Evolutionary conservation across 1,140 invertebrate species (phyloP), one percentile per base, ranked within the genome.

Genomic region (Drosophila sulfurigaster): DNA sequence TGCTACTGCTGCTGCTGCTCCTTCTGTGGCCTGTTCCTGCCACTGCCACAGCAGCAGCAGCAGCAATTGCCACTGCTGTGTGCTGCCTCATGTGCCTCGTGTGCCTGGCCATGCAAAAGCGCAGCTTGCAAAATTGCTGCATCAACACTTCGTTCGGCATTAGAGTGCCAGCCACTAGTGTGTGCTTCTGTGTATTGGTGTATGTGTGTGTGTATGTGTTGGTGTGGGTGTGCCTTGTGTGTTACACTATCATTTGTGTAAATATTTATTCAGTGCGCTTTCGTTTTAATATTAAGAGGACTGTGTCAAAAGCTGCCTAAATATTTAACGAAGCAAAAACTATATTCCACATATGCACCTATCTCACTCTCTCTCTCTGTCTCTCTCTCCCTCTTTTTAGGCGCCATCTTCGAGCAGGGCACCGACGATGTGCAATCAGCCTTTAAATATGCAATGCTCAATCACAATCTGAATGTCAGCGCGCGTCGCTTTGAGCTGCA

Each of bases 361-460:
- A 15, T 78, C 35, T 65, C 25, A 7, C 51, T 48, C 28, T 48
- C 7, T 25, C n/a, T 45, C 41, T 67, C 16, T 30, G 16, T 73
- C n/a, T 57, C 11, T 59, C 7, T 45, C 49, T 54, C 8, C 7
- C 11, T 54, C 15, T 32, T 15, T 43, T 32, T 94, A 98, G 97
- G 97, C 82, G 96, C 96, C 35, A 97, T 98, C 73, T 98, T 98
- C 90, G 97, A 97, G 89, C 96, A 97, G 91, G 96, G 96, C 54
- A 97, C 96, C 0, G 96, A 97, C 83, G 97, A 98, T 91, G 96
- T 98, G 43, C 97, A 98, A 92, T 95, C 96, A 63, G 97, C 96
- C 5, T 98, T 98, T 94, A 97, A 96, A 91, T 97, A 96, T 91
- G 97, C 97, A 13, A 95, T 98, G 94, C 93, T 95, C 57, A 95